A percentile compares a stretch with the other conserved stretches of the same genome.
phyloP scores from a whole-genome alignment of 2,113 vertebrate species.

The Alces alces region DNA sequence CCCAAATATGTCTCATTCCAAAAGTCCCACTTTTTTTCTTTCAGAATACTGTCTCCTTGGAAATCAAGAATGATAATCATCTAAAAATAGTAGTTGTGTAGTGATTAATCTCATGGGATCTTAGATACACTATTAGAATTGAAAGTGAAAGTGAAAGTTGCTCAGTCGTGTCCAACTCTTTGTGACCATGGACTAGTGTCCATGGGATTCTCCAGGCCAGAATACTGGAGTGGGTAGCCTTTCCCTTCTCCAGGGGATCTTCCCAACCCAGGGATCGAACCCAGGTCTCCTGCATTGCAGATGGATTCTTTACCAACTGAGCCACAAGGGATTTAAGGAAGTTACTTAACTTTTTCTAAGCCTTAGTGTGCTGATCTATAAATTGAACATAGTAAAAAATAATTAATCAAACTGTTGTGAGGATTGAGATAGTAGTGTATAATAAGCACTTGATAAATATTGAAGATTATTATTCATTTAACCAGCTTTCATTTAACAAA shows the following conservation, averaged over 20 bases:
- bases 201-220: neutral
- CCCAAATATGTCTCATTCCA: neutral
- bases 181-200: neutral
- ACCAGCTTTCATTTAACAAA: neutral
- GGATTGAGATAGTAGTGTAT: neutral
- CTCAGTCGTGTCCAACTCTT: neutral
- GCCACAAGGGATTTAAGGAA: neutral
- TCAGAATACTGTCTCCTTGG: neutral
- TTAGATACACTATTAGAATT: neutral
- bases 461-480: neutral
- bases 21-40: neutral
- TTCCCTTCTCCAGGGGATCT: neutral
- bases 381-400: neutral
- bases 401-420: constrained; percentile 17
- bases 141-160: neutral
- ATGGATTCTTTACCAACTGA: neutral
- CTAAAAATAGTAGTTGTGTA: neutral
- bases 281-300: neutral
- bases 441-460: neutral
- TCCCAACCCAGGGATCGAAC: neutral
- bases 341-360: neutral
- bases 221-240: neutral
- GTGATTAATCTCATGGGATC: neutral
- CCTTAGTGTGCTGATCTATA: neutral
- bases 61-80: neutral